phyloP scores from a whole-genome alignment of 2,113 vertebrate genomes.

The Solea solea region DNA sequence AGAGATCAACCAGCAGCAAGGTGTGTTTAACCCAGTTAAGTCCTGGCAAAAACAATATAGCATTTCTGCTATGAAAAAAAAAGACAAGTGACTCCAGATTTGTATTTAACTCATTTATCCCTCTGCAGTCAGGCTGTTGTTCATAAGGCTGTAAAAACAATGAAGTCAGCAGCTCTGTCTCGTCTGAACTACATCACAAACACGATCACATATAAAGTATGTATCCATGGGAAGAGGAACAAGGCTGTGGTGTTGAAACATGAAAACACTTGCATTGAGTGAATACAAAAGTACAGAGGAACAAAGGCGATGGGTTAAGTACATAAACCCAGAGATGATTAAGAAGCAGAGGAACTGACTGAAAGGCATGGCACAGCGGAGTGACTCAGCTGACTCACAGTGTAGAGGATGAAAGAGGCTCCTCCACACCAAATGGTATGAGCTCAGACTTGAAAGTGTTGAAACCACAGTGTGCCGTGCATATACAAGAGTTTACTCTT shows the following conservation, averaged over 20 bases:
- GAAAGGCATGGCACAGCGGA: constrained; percentile 36
- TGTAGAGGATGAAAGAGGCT: constrained; percentile 53
- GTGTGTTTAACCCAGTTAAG: no score
- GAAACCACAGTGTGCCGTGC: constrained; percentile 1
- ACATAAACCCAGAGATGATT: constrained; percentile 47
- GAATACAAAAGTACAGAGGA: constrained; percentile 4
- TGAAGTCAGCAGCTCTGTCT: background rate
- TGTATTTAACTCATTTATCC: background rate
- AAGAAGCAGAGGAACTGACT: constrained; percentile 43
- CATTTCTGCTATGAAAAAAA: background rate
- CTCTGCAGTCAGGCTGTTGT: background rate
- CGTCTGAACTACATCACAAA: constrained; percentile 1
- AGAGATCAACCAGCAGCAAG: no score
- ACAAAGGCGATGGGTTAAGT: background rate
- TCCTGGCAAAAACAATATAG: no score
- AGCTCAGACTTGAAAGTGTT: constrained; percentile 7
- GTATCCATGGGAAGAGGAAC: background rate
- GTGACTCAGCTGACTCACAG: constrained; percentile 62
- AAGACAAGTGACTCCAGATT: background rate
- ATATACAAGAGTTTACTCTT: background rate
- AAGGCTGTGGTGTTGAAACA: background rate
- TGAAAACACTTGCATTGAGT: background rate
- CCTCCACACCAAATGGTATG: constrained; percentile 64
- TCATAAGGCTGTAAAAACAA: background rate
- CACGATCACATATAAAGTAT: background rate